A percentile compares a stretch with the other conserved stretches of the same genome.
Conservation (phyloP, 2,797 vertebrate species). For the Ptychadena robeensis region DNA sequence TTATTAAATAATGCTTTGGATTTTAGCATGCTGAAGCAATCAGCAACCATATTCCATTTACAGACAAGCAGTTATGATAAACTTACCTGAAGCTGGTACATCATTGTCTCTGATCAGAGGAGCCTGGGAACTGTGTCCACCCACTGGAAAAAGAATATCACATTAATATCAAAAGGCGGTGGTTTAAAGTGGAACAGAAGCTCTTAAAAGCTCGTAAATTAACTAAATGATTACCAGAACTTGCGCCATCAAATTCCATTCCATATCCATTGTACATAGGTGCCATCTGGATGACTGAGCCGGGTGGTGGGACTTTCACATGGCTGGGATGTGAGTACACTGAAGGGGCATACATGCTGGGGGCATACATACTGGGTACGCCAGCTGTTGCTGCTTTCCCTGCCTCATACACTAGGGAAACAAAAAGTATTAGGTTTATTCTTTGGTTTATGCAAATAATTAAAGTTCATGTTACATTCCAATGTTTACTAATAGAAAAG, state of each 20-base stretch:
- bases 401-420: constrained; percentile 83
- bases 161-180: not conserved
- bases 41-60: not conserved
- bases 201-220: not conserved
- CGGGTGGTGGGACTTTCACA: constrained; percentile 74
- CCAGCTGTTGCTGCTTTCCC: constrained; percentile 89
- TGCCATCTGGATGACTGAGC: constrained; percentile 64
- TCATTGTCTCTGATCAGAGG: constrained; percentile 83
- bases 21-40: too few species aligned
- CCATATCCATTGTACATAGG: constrained; percentile 75
- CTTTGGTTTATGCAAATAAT: not conserved
- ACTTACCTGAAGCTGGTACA: constrained; percentile 78
- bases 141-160: constrained; percentile 64
- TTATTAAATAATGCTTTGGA: too few species aligned
- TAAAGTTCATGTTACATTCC: not conserved
- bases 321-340: constrained; percentile 77
- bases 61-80: not conserved
- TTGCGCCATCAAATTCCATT: constrained; percentile 80
- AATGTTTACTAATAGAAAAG: too few species aligned
- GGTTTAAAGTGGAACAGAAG: not conserved
- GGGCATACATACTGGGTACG: constrained; percentile 76
- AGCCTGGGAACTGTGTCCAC: constrained; percentile 87
- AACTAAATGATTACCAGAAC: constrained; percentile 77
- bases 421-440: not conserved
- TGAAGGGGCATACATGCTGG: constrained; percentile 77